phyloP scores from a whole-genome alignment of 2,797 vertebrate genomes.

The Bradypodion pumilum region DNA sequence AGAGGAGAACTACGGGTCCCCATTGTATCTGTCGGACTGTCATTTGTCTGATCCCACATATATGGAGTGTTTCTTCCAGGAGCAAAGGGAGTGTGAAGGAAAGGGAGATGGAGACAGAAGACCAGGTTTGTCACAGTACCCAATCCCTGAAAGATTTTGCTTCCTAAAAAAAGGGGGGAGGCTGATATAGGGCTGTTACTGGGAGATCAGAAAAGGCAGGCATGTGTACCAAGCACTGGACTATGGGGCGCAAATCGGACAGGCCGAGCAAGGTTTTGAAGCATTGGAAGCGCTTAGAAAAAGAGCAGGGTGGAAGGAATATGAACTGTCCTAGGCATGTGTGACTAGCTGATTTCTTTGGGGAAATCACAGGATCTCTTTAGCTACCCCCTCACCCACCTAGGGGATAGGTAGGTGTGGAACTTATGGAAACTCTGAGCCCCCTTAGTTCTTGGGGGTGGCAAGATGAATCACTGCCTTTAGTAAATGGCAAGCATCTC shows the following conservation, averaged over 20 bases:
- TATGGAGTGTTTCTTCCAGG: background rate
- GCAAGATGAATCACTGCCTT: too few species aligned
- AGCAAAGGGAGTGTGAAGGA: too few species aligned
- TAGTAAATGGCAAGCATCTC: too few species aligned
- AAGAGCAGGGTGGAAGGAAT: too few species aligned
- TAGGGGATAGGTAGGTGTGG: too few species aligned
- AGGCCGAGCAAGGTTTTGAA: fast-evolving
- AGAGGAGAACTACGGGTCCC: background rate
- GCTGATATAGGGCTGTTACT: background rate
- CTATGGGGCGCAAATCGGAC: background rate
- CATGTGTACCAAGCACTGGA: too few species aligned
- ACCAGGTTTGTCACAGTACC: background rate
- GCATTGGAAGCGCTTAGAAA: background rate
- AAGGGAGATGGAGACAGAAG: too few species aligned
- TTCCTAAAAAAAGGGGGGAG: background rate
- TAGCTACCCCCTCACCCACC: too few species aligned
- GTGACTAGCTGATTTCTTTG: too few species aligned
- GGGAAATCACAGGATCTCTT: too few species aligned
- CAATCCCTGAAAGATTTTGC: background rate
- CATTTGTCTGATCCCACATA: too few species aligned
- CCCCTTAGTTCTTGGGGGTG: background rate
- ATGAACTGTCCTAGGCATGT: too few species aligned
- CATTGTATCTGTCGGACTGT: background rate
- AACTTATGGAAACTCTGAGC: background rate
- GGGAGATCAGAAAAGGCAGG: background rate